Base-by-base conservation (phyloP, 64 coral and sea anemone species). In the Pocillopora verrucosa region DNA sequence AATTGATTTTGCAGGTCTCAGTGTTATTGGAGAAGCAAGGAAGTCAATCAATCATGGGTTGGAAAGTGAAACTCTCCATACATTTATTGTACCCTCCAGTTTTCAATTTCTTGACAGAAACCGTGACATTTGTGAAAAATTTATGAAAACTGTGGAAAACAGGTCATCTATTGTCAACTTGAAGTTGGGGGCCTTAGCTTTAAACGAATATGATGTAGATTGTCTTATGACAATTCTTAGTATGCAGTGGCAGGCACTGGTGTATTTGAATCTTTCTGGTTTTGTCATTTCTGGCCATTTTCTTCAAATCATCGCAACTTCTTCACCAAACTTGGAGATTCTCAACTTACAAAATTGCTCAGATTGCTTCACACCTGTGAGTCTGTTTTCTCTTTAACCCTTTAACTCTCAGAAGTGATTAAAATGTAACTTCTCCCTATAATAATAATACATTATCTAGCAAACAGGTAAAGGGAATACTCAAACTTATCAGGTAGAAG, bases 241-340 rank as follows among this genome's bases (percentile, higher is more conserved):
- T 56, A 13, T 24, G 11, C 67, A 37, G 41, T 51, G 41, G 61
- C 80, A 85, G 35, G 13, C 82, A 25, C 19, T 85, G n/a, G 20
- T 19, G 7, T 85, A 85, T 72, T 72, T 85, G 41, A 85, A 85
- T 15, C 65, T 85, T 37, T 16, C 10, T 51, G 38, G 64, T 57
- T n/a, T n/a, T 37, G 41, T n/a, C 19, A 72, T 85, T 57, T 11
- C 38, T 72, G 82, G 82, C 64, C 64, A 85, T 56, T 24, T 72
- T 19, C 30, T 85, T 63, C 82, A 85, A 85, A 64, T 72, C 20
- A 65, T 85, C 10, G 82, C 82, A 25, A 72, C 22, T 41, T 85
- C 64, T 25, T 85, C 82, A 30, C 82, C 82, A 85, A 70, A 85
- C 20, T 22, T 85, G 26, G 20, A 85, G n/a, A 24, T 85, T 85